A percentile compares a stretch with the other conserved stretches of the same genome.
Conservation (phyloP, 2,888 invertebrate species). For the Marasmarcha lunaedactyla region DNA sequence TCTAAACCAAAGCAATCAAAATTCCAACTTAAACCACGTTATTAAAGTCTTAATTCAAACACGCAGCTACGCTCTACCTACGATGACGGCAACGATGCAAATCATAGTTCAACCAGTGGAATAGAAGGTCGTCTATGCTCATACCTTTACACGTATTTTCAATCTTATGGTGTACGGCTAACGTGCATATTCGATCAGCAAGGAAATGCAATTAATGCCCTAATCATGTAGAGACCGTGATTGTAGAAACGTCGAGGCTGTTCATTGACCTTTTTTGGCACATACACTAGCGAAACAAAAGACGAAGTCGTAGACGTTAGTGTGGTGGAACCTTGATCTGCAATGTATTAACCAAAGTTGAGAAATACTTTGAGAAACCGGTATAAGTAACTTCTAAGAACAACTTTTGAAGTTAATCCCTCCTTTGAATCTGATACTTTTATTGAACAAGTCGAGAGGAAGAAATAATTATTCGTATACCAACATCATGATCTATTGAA, state of each 20-base stretch:
- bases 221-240: constrained; percentile 13
- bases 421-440: too few species aligned
- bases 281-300: constrained; percentile 64
- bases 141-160: constrained; percentile 26
- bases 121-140: constrained; percentile 39
- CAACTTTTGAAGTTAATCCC: too few species aligned
- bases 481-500: too few species aligned
- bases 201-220: constrained; percentile 20
- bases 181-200: constrained; percentile 25
- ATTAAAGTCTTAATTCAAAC: constrained; percentile 39
- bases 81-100: constrained; percentile 27
- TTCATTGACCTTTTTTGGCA: constrained; percentile 69
- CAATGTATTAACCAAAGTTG: constrained; percentile 30
- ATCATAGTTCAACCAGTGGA: constrained; percentile 31
- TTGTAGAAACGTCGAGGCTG: constrained; percentile 67
- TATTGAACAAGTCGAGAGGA: too few species aligned
- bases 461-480: too few species aligned
- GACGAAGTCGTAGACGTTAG: constrained; percentile 41
- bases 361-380: constrained; percentile 21
- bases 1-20: constrained; percentile 22
- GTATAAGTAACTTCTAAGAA: too few species aligned
- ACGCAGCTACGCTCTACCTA: constrained; percentile 24
- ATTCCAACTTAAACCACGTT: constrained; percentile 25
- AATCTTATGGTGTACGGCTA: constrained; percentile 35
- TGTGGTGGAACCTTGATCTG: constrained; percentile 53